Evolutionary conservation across 1,140 invertebrate species (phyloP), one percentile per base, ranked within the genome.

Genomic region (Harpegnathos saltator): DNA sequence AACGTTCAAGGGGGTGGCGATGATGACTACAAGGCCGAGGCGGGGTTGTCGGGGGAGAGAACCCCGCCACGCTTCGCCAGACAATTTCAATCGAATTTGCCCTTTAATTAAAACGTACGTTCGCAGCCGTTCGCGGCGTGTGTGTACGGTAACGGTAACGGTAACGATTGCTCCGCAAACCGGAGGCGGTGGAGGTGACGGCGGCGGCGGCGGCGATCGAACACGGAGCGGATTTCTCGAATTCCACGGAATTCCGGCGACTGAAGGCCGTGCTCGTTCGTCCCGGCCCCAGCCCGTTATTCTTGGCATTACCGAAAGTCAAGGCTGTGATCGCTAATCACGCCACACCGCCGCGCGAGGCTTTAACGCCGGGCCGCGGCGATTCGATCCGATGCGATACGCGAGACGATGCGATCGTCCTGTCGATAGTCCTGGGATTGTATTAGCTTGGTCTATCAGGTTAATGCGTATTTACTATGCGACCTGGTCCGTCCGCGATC

Each of bases 81-180:
- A 85, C 78, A 66, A 85, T 85, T 82, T 68, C 83, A 74, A 85
- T 85, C 83, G 80, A 85, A 85, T 85, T 85, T 73, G 33, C 52
- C 61, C 62, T 68, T 85, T 82, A 82, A 85, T 82, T 82, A 85
- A 85, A 84, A 71, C 59, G 66, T 69, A 80, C 52, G 65, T 78
- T 78, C 63, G 75, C 75, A 56, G 15, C 44, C 44, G 52, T 48
- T 22, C 61, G 22, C 58, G 17, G 48, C n/a, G 50, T 78, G 62
- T 24, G n/a, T n/a, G n/a, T n/a, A n/a, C n/a, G n/a, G n/a, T n/a
- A n/a, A 44, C 74, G 19, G 4, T 29, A 33, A 78, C 12, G 52
- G 15, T 14, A 56, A 48, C 48, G 74, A 66, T 66, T 24, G 48
- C 74, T 24, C 24, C 38, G 38, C 38, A 44, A 44, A 44, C 38